Evolutionary conservation across 2,888 invertebrate species (phyloP).

Genomic region (Pocota personata): DNA sequence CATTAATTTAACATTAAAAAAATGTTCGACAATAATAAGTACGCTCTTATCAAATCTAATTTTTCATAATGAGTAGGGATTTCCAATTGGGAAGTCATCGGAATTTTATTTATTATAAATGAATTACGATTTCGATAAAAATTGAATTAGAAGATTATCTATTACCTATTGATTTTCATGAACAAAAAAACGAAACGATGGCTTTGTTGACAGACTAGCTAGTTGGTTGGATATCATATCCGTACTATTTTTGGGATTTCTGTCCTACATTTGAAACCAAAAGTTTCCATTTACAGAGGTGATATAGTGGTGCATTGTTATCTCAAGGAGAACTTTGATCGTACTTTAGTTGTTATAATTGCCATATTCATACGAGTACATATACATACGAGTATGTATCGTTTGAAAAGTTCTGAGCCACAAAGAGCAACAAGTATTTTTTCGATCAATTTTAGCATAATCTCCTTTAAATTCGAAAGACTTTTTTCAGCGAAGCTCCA

Average conservation of each 20-base stretch:
- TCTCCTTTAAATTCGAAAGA: no score
- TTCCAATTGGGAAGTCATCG: not conserved
- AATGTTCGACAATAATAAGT: not conserved
- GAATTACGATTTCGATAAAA: slow-evolving; percentile 1
- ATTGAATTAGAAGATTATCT: not conserved
- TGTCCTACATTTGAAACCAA: not conserved
- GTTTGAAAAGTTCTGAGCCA: no score
- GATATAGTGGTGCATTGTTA: not conserved
- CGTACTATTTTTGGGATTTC: not conserved
- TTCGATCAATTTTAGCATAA: no score
- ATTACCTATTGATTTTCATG: not conserved
- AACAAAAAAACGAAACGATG: not conserved
- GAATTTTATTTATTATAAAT: slow-evolving; percentile 5
- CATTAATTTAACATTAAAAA: not conserved
- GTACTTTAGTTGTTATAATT: no score
- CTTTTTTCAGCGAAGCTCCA: no score
- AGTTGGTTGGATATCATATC: not conserved
- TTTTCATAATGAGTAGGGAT: not conserved
- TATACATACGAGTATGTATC: no score
- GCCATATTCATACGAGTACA: no score
- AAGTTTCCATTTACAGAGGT: slow-evolving; percentile 1
- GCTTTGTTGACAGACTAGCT: not conserved
- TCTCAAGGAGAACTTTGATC: not conserved
- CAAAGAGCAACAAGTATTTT: no score
- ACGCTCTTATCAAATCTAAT: slow-evolving; percentile 13